Evolutionary conservation across 2,888 invertebrate genomes (phyloP), one percentile per base, ranked within the genome.

Genomic region (Stratiomys singularior): DNA sequence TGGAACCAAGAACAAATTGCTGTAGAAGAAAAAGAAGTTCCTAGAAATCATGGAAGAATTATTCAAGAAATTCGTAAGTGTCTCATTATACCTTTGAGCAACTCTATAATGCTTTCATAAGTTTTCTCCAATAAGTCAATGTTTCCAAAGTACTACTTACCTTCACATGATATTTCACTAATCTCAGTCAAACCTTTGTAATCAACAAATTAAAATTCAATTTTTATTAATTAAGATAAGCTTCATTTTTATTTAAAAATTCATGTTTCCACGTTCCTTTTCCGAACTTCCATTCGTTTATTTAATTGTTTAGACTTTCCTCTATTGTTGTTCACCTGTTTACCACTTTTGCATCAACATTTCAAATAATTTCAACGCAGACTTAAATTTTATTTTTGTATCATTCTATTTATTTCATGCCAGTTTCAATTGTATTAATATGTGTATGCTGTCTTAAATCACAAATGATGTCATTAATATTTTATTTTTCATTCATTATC

Each of bases 181-280:
- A n/a, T n/a, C n/a, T n/a, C n/a, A n/a, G n/a, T n/a, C n/a, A n/a
- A n/a, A n/a, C n/a, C n/a, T n/a, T 44, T 44, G 13, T 7, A 56
- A 60, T 60, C 25, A 64, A 28, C 15, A 1, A 71, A 77, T 13
- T 46, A 63, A 71, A 77, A 67, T 0, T 28, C 46, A 58, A 52
- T 74, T 52, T 72, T 71, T 44, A 76, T 78, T 37, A 78, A 78
- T 78, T 78, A 78, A 76, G 78, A 78, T 78, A 78, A 78, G 78
- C 78, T 76, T 67, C 46, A 67, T 44, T 76, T 76, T 78, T 78
- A 78, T 78, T 78, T 76, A 78, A 78, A 78, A 78, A 78, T 78
- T 78, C 78, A 78, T 69, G 71, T 78, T 78, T 69, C 64, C 76
- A 64, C 78, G 69, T 76, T 63, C 46, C 69, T 66, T 71, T 37